A percentile compares a stretch with the other conserved stretches of the same genome.
These are phyloP conservation scores for Ricordea florida DNA, from an alignment of 92 coral and sea anemone species.

Conservation along the genomic window DNA sequence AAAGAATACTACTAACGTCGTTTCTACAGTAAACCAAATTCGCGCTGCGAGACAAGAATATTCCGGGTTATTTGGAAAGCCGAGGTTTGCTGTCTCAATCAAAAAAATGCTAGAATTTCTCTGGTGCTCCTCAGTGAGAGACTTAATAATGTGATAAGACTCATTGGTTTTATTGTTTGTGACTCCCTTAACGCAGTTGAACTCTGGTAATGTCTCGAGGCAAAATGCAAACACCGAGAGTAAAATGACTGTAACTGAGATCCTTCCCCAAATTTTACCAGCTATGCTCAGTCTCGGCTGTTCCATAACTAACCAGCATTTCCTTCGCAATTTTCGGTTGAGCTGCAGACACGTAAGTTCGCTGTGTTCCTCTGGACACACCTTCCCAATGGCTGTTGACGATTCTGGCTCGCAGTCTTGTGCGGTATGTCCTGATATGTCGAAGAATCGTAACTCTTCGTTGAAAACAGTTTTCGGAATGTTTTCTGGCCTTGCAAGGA, in stretches of 20 bases:
- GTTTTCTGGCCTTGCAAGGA: slow-evolving; percentile 80
- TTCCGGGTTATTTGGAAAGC: neutral
- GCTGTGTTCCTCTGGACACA: neutral
- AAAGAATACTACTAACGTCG: slow-evolving; percentile 73
- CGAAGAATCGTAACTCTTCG: slow-evolving; percentile 81
- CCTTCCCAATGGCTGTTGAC: neutral
- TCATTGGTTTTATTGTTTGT: neutral
- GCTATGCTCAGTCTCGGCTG: slow-evolving; percentile 42
- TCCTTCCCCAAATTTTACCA: slow-evolving; percentile 54
- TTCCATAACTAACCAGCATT: slow-evolving; percentile 74
- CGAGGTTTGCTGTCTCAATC: neutral
- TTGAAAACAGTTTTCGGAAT: slow-evolving; percentile 72
- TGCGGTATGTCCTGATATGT: slow-evolving; percentile 45
- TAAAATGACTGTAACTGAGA: slow-evolving; percentile 63
- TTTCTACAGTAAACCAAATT: slow-evolving; percentile 77
- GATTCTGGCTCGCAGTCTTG: neutral
- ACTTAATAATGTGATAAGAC: neutral
- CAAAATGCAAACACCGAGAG: slow-evolving; percentile 86
- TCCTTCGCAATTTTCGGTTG: neutral
- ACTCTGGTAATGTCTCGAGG: slow-evolving; percentile 75
- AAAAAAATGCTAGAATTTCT: neutral
- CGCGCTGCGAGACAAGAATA: neutral
- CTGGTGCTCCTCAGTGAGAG: no score
- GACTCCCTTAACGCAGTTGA: neutral
- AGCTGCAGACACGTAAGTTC: neutral